Base-by-base conservation (phyloP, 2,113 vertebrate genomes). In the Trogon surrucura region DNA sequence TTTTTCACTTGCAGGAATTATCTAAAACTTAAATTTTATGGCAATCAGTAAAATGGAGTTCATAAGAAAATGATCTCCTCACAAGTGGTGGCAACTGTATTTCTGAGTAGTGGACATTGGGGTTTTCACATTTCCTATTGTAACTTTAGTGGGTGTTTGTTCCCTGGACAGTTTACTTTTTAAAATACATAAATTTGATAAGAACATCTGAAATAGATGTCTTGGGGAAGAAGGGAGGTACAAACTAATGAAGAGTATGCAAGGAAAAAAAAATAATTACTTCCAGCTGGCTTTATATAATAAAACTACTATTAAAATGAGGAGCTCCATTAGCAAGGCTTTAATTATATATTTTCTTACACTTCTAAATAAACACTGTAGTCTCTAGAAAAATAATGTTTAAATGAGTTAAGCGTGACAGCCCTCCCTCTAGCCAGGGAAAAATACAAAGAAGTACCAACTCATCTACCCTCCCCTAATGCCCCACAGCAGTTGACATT, bases 391-490 rank as follows among this genome's bases (percentile, higher is more conserved):
- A 93, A 85, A 88, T 82, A 95, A 56, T 64, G 85, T 30, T 94
- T 95, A 92, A 94, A 85, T 88, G 65, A 92, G 84, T 93, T 61
- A 87, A 97, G 94, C 27, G 32, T 94, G 85, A 70, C 86, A 98
- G 93, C 98, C 98, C 97, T 98, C 79, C 45, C 96, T 96, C 93
- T 94, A 96, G 95, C 92, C 89, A 96, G 95, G 95, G 95, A 82
- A 97, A 97, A 98, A 97, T 97, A 88, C 97, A 98, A 96, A 97
- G 97, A 97, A 94, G 96, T 97, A 93, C 96, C 97, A 92, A 74
- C 91, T 88, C 47, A 38, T 90, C 84, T 95, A 86, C 94, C 88
- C 94, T 97, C 91, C 88, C 57, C 97, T 96, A 96, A 96, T 96
- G 90, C 94, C 92, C 95, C 88, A 93, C 92, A 97, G 96, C 92